Evolutionary conservation across 2,113 vertebrate species (phyloP).

Genomic region (Neogobius melanostomus): DNA sequence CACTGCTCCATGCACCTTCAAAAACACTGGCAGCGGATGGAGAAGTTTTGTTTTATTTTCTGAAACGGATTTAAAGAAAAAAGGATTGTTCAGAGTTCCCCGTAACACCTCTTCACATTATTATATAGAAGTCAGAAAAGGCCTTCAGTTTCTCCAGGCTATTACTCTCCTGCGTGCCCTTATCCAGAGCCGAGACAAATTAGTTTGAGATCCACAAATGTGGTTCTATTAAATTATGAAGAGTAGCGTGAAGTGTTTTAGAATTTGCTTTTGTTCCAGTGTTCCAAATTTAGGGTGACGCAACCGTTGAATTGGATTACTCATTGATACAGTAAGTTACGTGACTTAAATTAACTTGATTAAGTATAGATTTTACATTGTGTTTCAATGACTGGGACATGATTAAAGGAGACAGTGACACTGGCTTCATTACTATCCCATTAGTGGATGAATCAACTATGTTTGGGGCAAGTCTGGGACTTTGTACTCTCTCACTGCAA

Average conservation of each 20-base stretch:
- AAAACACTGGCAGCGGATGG: slow-evolving; percentile 18
- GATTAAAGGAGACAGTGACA: no score
- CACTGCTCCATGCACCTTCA: slow-evolving; percentile 51
- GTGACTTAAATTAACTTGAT: no score
- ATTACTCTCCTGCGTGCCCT: background rate
- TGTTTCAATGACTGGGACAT: no score
- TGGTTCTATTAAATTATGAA: background rate
- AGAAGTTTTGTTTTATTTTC: slow-evolving; percentile 19
- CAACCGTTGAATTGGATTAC: no score
- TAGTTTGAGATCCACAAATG: background rate
- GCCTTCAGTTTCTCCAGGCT: background rate
- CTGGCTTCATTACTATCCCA: no score
- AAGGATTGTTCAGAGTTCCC: background rate
- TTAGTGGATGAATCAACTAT: no score
- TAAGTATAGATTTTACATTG: no score
- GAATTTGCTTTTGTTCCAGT: background rate
- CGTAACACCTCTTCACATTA: background rate
- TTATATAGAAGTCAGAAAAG: background rate
- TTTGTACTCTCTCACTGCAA: no score
- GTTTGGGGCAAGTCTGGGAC: no score
- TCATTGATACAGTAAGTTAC: no score
- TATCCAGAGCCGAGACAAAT: background rate
- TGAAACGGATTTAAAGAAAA: background rate
- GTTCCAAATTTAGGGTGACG: no score
- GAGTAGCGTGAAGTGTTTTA: background rate